Base-by-base conservation (phyloP, 2,113 vertebrate species). In the Emydura subglobosa region DNA sequence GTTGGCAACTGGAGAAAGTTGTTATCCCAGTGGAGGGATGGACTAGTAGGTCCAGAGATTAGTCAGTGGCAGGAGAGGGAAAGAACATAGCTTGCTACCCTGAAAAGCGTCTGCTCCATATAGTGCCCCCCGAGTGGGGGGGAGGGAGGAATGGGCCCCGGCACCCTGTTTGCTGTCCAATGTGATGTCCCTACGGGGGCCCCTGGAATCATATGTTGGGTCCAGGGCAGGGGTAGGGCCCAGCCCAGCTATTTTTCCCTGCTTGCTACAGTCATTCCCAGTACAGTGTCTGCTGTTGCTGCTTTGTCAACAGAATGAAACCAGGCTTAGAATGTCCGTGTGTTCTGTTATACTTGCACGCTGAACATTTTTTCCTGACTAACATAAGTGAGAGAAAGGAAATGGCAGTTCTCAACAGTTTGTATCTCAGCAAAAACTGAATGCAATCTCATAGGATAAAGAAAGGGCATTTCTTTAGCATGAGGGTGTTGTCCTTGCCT, bases 371-470 rank as follows among this genome's bases (percentile, higher is more conserved):
- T 31, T 31, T 61, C 29, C 59, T 31, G 59, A 61, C 59, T 31
- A 31, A 61, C 27, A 2, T 59, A 61, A 61, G 29, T 61, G 12
- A 61, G 59, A 61, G 59, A 61, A 61, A 61, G 59, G 59, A 61
- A 61, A 61, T 61, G 31, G 29, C 59, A 61, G 31, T 61, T 61
- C 59, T 61, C 59, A 31, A 14, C 29, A 61, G 27, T 61, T 31
- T 31, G 14, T 61, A 61, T 61, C 29, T 61, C 59, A 31, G 59
- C 27, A 31, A 61, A 61, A 61, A 2, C 47, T 83, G 94, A 92
- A 91, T 21, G 19, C 90, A 91, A 59, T 54, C 80, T 91, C 44
- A 57, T 0, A 6, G 34, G n/a, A 94, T 81, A 91, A 92, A 94
- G 57, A 7, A 79, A 49, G 82, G 82, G 34, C n/a, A 81, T 57